phyloP scores from a whole-genome alignment of 2,888 invertebrate genomes.

The Tubulanus polymorphus region DNA sequence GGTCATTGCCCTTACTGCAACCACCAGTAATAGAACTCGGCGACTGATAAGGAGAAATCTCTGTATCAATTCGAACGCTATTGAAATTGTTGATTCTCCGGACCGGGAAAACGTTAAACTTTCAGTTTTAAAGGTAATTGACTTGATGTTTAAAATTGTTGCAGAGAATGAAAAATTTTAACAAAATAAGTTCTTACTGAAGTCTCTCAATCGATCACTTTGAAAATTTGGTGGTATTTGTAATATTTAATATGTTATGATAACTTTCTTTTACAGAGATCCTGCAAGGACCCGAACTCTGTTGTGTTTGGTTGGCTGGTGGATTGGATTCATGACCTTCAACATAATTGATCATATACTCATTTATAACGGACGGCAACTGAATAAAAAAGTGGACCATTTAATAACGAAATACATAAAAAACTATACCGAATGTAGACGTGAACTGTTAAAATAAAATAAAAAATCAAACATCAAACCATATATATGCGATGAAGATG shows the following conservation, averaged over 20 bases:
- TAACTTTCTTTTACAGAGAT: too few species aligned
- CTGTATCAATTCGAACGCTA: conserved; percentile 1
- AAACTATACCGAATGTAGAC: conserved; percentile 10
- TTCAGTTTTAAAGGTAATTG: neutral
- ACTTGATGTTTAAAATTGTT: conserved; percentile 2
- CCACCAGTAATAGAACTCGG: too few species aligned
- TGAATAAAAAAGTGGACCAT: conserved; percentile 14
- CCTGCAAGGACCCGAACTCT: too few species aligned
- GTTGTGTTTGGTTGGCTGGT: too few species aligned
- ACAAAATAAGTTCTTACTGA: too few species aligned
- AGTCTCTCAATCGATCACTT: too few species aligned
- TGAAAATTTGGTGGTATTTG: too few species aligned
- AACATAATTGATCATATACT: neutral
- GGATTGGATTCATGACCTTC: too few species aligned
- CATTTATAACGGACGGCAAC: conserved; percentile 16
- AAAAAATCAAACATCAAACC: neutral
- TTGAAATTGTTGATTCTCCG: conserved; percentile 5
- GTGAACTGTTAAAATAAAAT: conserved; percentile 4
- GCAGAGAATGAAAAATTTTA: conserved; percentile 5
- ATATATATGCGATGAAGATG: too few species aligned
- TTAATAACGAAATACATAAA: conserved; percentile 11
- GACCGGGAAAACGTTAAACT: conserved; percentile 15
- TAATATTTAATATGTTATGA: too few species aligned
- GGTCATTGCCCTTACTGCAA: too few species aligned
- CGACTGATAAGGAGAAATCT: conserved; percentile 7